phyloP scores from a whole-genome alignment of 2,113 vertebrate species.

The Lutjanus erythropterus region DNA sequence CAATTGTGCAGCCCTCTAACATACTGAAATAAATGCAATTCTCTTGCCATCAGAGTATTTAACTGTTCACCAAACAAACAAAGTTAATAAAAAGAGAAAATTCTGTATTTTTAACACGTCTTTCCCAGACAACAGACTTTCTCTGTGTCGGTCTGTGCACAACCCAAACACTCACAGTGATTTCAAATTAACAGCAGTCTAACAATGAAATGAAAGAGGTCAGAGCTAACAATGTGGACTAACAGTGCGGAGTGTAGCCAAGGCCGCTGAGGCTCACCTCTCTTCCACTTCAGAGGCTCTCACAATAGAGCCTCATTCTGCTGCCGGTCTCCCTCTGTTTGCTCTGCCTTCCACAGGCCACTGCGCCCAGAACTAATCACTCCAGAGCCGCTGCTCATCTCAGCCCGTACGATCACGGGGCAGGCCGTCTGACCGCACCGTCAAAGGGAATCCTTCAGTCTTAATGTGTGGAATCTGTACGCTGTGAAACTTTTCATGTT shows the following conservation, averaged over 20 bases:
- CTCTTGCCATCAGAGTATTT: neutral
- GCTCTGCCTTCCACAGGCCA: slow-evolving; percentile 32
- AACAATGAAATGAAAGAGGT: slow-evolving; percentile 4
- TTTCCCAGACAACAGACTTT: neutral
- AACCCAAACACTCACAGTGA: neutral
- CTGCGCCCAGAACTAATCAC: slow-evolving; percentile 50
- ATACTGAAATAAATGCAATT: neutral
- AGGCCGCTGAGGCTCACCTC: slow-evolving; percentile 24
- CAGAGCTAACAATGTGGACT: slow-evolving; percentile 10
- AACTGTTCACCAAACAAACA: neutral
- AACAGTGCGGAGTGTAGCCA: neutral
- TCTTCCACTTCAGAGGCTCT: slow-evolving; percentile 16
- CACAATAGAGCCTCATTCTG: slow-evolving; percentile 45
- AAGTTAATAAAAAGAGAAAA: neutral
- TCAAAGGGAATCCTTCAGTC: slow-evolving; percentile 23
- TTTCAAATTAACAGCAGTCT: slow-evolving; percentile 15
- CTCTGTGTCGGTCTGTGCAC: neutral
- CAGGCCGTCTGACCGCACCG: neutral
- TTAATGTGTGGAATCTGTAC: slow-evolving; percentile 6
- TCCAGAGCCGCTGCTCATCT: slow-evolving; percentile 50
- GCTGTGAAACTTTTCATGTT: neutral
- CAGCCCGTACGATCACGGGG: slow-evolving; percentile 28
- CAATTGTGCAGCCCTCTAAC: no score
- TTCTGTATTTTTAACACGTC: neutral
- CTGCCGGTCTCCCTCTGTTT: slow-evolving; percentile 52